A percentile compares a stretch with the other conserved stretches of the same genome.
phyloP scores from a whole-genome alignment of 2,888 invertebrate species.

The Torymus auratus region DNA sequence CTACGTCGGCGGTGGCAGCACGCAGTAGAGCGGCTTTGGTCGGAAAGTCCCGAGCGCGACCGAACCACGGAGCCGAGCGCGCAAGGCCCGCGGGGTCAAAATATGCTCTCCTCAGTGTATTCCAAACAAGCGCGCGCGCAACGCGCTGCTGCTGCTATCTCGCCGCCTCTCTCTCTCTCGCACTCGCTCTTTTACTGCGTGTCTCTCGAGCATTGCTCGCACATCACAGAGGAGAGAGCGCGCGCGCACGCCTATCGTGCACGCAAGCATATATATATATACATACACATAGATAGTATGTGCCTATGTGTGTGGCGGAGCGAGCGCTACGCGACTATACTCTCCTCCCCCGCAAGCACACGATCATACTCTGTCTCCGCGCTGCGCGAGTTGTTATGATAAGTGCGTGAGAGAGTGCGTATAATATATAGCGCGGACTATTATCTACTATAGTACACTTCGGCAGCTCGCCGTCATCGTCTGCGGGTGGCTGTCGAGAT shows the following conservation, averaged over 20 bases:
- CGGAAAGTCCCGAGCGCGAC: not conserved
- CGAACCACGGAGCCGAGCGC: not conserved
- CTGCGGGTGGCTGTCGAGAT: too few relatives aligned
- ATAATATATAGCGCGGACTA: too few relatives aligned
- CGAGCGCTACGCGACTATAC: not conserved
- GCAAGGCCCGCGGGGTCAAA: conserved; percentile 60
- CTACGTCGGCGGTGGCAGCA: not conserved
- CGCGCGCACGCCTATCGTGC: too few relatives aligned
- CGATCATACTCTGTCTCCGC: too few relatives aligned
- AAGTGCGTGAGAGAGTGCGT: too few relatives aligned
- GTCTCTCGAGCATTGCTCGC: not conserved
- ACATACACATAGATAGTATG: too few relatives aligned
- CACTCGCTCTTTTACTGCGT: not conserved
- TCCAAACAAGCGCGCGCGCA: conserved; percentile 69
- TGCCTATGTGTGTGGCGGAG: too few relatives aligned
- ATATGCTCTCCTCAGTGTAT: conserved; percentile 69
- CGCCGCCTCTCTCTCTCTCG: conserved; percentile 31
- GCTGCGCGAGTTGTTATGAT: too few relatives aligned
- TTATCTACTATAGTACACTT: too few relatives aligned
- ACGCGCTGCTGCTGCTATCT: conserved; percentile 65
- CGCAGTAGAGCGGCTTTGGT: not conserved
- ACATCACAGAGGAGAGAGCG: too few relatives aligned
- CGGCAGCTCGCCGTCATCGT: too few relatives aligned
- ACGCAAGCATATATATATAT: too few relatives aligned
- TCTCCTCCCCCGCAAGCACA: not conserved